Percentiles rank a stretch among this genome's conserved stretches.
Conservation (phyloP, 2,888 invertebrate genomes). For the Sphaeridia pumilis region DNA sequence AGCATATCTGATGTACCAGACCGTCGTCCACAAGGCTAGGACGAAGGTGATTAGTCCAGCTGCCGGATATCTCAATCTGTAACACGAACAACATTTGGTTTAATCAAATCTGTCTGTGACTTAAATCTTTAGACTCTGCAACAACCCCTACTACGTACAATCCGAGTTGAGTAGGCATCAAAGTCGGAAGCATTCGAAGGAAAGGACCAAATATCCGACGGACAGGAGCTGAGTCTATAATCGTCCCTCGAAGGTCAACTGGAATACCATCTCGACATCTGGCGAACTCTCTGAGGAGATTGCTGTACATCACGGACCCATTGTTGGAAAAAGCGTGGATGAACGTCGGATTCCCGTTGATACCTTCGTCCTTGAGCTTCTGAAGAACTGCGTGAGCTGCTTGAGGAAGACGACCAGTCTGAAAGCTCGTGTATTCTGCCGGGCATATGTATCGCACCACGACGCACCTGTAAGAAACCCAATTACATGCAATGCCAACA, state of each 20-base stretch:
- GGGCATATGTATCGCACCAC: conserved; percentile 61
- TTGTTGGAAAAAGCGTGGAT: conserved; percentile 66
- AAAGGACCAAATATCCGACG: conserved; percentile 48
- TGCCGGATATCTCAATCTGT: not conserved
- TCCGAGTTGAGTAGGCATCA: conserved; percentile 35
- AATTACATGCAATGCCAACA: too few relatives aligned
- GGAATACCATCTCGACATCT: conserved; percentile 5
- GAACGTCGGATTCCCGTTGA: conserved; percentile 57
- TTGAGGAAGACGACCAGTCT: conserved; percentile 19
- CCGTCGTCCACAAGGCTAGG: not conserved
- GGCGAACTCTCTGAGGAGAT: conserved; percentile 41
- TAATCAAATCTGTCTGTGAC: not conserved
- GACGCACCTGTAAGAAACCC: conserved; percentile 50
- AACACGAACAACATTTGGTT: not conserved
- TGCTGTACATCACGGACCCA: conserved; percentile 59
- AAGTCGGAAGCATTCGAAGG: conserved; percentile 51
- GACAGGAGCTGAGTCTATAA: conserved; percentile 61
- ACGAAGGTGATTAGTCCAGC: not conserved
- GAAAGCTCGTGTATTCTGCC: conserved; percentile 49
- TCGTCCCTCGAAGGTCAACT: conserved; percentile 49
- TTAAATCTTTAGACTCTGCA: not conserved
- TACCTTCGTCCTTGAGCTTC: conserved; percentile 47
- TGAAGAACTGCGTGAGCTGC: conserved; percentile 19
- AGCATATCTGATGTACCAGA: not conserved
- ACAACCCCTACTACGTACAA: not conserved